Conservation (phyloP, 2,888 invertebrate species). For the Tenthredo notha region DNA sequence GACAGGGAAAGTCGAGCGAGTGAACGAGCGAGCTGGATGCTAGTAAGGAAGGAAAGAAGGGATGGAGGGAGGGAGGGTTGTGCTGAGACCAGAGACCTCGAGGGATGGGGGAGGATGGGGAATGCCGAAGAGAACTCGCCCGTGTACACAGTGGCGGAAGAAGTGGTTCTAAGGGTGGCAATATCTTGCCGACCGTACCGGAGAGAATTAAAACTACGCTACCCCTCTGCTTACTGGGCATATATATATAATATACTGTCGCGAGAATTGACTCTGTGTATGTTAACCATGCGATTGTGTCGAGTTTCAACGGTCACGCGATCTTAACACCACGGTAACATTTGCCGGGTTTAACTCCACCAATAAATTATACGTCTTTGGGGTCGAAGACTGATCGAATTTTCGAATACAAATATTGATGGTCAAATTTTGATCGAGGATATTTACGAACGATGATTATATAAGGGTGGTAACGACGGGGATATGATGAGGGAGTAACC, state of each 20-base stretch:
- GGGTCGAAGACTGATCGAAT: too few relatives aligned
- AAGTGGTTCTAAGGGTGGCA: slow-evolving; percentile 37
- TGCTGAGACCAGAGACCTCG: neutral
- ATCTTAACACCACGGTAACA: slow-evolving; percentile 33
- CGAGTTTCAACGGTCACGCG: slow-evolving; percentile 25
- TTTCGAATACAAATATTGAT: too few relatives aligned
- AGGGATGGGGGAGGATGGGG: neutral
- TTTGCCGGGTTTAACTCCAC: neutral
- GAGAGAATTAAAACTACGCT: slow-evolving; percentile 52
- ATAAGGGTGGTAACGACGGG: too few relatives aligned
- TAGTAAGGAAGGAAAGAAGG: neutral
- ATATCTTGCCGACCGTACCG: slow-evolving; percentile 33
- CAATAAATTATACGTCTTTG: too few relatives aligned
- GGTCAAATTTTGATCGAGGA: too few relatives aligned
- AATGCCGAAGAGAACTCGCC: neutral
- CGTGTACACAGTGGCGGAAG: slow-evolving; percentile 7
- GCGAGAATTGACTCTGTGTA: slow-evolving; percentile 37
- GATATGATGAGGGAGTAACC: neutral
- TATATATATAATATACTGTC: slow-evolving; percentile 28
- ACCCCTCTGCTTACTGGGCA: slow-evolving; percentile 12
- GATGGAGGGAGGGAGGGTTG: neutral
- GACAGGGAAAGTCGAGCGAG: neutral
- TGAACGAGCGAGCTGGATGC: neutral
- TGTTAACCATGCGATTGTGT: slow-evolving; percentile 26
- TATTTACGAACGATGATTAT: too few relatives aligned